phyloP scores from a whole-genome alignment of 1,140 invertebrate species.

The Psilanteris sp. region DNA sequence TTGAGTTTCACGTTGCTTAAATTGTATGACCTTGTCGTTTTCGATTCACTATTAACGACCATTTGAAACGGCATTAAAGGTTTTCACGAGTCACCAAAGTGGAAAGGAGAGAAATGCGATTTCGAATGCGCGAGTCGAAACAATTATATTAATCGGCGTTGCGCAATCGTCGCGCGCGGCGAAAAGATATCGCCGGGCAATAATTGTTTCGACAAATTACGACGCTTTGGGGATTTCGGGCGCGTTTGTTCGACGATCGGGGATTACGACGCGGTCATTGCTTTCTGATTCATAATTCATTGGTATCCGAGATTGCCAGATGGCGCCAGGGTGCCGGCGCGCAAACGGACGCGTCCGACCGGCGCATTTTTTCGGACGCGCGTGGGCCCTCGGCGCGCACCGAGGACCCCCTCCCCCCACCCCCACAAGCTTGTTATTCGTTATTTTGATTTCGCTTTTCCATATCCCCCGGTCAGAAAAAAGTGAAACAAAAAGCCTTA shows the following conservation, averaged over 20 bases:
- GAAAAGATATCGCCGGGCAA: background rate
- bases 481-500: background rate
- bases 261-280: constrained; percentile 12
- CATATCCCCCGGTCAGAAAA: background rate
- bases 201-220: constrained; percentile 1
- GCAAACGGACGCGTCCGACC: too few species aligned
- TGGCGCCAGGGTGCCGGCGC: constrained; percentile 2
- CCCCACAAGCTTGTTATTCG: constrained; percentile 3
- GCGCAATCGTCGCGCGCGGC: too few species aligned
- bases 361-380: background rate
- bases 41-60: constrained; percentile 17
- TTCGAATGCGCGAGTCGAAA: background rate
- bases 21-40: constrained; percentile 27
- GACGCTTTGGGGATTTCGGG: constrained; percentile 2
- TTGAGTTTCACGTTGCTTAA: constrained; percentile 2
- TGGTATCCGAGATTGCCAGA: constrained; percentile 3
- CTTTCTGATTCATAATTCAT: constrained; percentile 27
- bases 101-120: background rate
- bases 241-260: constrained; percentile 17
- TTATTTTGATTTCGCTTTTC: background rate
- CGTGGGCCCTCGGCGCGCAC: too few species aligned
- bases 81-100: constrained; percentile 15
- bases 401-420: too few species aligned
- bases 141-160: constrained; percentile 13
- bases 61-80: constrained; percentile 7